Evolutionary conservation across 2,113 vertebrate genomes (phyloP).

Genomic region (Serilophus lunatus): DNA sequence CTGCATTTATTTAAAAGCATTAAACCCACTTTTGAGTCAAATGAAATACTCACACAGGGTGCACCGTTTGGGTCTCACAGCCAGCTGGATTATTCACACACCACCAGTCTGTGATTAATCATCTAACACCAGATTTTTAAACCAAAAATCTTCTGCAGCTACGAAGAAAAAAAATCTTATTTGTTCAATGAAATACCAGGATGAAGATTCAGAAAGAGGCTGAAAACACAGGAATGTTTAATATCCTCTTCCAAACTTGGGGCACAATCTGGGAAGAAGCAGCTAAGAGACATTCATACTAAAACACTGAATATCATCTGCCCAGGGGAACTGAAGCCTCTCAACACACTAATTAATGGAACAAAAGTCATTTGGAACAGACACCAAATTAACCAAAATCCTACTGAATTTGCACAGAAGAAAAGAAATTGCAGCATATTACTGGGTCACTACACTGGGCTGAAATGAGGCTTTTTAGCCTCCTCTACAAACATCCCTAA

Average conservation of each 20-base stretch:
- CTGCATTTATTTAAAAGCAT: too few relatives aligned
- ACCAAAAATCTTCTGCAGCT: neutral
- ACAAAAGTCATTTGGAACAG: neutral
- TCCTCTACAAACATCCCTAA: neutral
- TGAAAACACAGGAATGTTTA: neutral
- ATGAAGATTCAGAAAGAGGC: neutral
- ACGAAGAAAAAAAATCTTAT: neutral
- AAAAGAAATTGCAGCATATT: neutral
- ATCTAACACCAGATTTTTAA: neutral
- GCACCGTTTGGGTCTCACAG: fast-evolving
- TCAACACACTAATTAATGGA: fast-evolving
- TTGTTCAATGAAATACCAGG: neutral
- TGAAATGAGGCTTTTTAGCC: neutral
- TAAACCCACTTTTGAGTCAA: neutral
- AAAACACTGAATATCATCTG: neutral
- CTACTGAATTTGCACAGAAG: neutral
- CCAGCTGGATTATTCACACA: neutral
- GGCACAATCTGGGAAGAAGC: neutral
- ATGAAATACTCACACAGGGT: neutral
- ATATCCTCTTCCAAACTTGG: neutral
- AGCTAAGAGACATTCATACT: neutral
- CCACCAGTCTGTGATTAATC: neutral
- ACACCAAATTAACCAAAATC: neutral
- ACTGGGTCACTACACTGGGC: neutral
- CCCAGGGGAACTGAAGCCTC: neutral